Evolutionary conservation across 2,797 vertebrate genomes (phyloP), one percentile per base, ranked within the genome.

Genomic region (Coccyzus lansbergi): DNA sequence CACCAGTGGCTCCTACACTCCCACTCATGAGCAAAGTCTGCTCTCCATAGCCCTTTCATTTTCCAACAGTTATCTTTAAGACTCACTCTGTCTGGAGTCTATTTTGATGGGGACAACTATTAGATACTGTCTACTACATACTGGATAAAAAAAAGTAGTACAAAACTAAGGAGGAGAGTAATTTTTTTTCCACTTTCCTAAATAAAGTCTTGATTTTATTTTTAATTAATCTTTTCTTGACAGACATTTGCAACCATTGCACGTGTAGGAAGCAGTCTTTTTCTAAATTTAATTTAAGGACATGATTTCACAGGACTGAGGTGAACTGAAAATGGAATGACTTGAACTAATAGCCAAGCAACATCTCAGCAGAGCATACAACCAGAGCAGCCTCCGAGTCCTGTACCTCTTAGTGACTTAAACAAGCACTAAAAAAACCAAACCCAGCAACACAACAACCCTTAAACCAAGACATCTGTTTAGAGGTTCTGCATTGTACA

Each of bases 241-340:
- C 58, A 74, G 58, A 46, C 58, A 67, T 63, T 74, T 92, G 49
- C 79, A 91, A 25, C 31, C 42, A 18, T 20, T 87, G 38, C 56
- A 68, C 1, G 3, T 38, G 19, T n/a, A 90, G 48, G 36, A 33
- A 85, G 44, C 49, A 87, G 56, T 17, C 31, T 78, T 48, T 77
- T 77, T 56, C 65, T 4, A 62, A 75, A 84, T 78, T 81, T 62
- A 79, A 94, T 86, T 84, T 83, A 77, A 83, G 58, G 62, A 46
- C 0, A 0, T 59, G 53, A 77, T 90, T 91, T 88, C 76, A 83
- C 22, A 64, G 59, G 36, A 53, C 26, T 69, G 31, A 83, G 62
- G 62, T 81, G 72, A 91, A 75, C 33, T 68, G 65, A 83, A 87
- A 87, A 91, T 42, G 65, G 42, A 81, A 86, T 2, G 5, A 81